Conservation (phyloP, 2,113 vertebrate genomes). For the Fulica atra region DNA sequence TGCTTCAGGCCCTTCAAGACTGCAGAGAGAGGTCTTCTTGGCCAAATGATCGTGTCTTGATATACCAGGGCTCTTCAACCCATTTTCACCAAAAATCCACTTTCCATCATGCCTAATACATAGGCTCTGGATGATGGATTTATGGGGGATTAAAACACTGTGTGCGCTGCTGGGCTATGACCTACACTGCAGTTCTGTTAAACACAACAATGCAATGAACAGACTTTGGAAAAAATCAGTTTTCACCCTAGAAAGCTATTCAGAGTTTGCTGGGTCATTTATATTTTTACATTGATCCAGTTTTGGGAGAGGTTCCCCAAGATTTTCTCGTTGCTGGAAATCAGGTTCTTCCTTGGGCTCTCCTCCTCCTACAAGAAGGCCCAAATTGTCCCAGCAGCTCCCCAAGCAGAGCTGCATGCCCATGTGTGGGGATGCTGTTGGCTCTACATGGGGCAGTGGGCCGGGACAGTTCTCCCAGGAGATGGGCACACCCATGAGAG, state of each 20-base stretch:
- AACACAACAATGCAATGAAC: rapidly evolving
- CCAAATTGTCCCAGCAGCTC: not conserved
- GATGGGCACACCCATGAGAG: not conserved
- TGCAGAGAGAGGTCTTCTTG: not conserved
- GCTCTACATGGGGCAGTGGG: not conserved
- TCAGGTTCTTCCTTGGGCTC: not conserved
- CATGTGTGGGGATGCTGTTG: rapidly evolving
- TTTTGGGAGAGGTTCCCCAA: not conserved
- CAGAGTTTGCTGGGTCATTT: not conserved
- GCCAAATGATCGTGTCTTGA: not conserved
- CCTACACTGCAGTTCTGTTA: rapidly evolving
- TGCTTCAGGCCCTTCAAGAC: not conserved
- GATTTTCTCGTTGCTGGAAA: not conserved
- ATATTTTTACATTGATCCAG: not conserved
- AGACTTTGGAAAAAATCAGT: not conserved
- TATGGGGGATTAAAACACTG: not conserved
- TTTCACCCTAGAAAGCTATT: not conserved
- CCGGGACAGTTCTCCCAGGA: not conserved
- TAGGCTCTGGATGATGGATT: not conserved
- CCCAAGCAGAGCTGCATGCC: not conserved
- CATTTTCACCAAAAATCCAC: not conserved
- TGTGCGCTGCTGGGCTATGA: not conserved
- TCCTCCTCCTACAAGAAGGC: rapidly evolving
- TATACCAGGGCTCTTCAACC: not conserved
- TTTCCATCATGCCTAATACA: not conserved